Conservation (phyloP, 1,140 invertebrate genomes). For the Drosophila dunni region DNA sequence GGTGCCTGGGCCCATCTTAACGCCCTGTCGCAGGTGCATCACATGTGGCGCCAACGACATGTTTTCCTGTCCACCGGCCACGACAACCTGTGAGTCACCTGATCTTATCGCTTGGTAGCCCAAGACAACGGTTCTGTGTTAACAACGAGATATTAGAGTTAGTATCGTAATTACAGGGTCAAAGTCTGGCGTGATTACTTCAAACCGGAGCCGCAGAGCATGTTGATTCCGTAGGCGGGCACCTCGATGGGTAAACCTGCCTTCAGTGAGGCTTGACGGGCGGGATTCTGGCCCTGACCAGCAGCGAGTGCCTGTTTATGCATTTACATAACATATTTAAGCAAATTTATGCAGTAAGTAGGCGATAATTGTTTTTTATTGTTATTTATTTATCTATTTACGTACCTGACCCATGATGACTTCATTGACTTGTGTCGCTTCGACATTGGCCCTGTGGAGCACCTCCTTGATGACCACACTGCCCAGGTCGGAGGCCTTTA, state of each 20-base stretch:
- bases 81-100: conserved; percentile 89
- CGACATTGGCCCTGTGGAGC: conserved; percentile 87
- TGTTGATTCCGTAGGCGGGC: conserved; percentile 92
- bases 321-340: conserved; percentile 30
- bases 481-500: conserved; percentile 91
- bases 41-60: conserved; percentile 93
- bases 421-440: conserved; percentile 90
- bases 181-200: conserved; percentile 86
- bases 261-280: conserved; percentile 91
- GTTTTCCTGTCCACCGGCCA: conserved; percentile 94
- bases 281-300: conserved; percentile 94
- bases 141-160: background rate
- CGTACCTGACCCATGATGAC: conserved; percentile 94
- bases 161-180: background rate
- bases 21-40: conserved; percentile 87
- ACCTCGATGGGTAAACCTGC: conserved; percentile 91
- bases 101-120: conserved; percentile 90
- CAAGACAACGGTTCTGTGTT: conserved; percentile 87
- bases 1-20: conserved; percentile 89
- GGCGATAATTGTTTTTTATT: background rate
- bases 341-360: conserved; percentile 1
- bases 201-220: conserved; percentile 95
- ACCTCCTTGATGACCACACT: conserved; percentile 91
- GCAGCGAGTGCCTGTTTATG: conserved; percentile 87
- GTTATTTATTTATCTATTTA: background rate